A percentile compares a stretch with the other conserved stretches of the same genome.
Conservation (phyloP, 2,113 vertebrate species). For the Atrichornis clamosus region DNA sequence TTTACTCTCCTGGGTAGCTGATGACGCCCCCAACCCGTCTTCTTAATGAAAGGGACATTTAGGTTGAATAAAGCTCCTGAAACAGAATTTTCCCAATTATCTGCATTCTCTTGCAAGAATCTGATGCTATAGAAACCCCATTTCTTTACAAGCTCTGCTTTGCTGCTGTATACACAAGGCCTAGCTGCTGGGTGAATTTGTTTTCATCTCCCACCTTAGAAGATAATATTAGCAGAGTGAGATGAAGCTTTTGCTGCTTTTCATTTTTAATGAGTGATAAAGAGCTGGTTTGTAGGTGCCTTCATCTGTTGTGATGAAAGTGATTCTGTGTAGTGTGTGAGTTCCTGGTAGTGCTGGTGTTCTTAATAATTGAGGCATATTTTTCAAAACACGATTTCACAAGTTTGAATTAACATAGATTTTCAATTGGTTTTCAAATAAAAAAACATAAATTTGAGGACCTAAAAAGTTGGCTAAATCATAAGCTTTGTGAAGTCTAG, state of each 20-base stretch:
- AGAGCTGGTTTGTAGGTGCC: background rate
- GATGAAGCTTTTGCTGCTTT: background rate
- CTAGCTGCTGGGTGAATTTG: background rate
- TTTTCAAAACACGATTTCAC: background rate
- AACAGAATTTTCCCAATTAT: background rate
- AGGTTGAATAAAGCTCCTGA: background rate
- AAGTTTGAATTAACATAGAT: background rate
- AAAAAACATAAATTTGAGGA: background rate
- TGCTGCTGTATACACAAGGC: background rate
- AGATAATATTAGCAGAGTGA: background rate
- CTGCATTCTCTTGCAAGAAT: background rate
- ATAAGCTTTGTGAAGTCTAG: background rate
- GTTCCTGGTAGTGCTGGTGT: background rate
- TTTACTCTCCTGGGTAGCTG: background rate
- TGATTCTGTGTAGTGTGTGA: rapidly evolving
- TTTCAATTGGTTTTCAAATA: background rate
- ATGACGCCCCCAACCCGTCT: background rate
- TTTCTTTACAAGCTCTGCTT: background rate
- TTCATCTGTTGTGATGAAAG: background rate
- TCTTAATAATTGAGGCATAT: background rate
- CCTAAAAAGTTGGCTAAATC: background rate
- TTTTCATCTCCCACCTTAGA: background rate
- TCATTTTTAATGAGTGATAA: background rate
- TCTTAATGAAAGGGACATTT: background rate
- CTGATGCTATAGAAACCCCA: background rate